Evolutionary conservation across 2,113 vertebrate genomes (phyloP).

Genomic region (Eudorcas thomsonii): DNA sequence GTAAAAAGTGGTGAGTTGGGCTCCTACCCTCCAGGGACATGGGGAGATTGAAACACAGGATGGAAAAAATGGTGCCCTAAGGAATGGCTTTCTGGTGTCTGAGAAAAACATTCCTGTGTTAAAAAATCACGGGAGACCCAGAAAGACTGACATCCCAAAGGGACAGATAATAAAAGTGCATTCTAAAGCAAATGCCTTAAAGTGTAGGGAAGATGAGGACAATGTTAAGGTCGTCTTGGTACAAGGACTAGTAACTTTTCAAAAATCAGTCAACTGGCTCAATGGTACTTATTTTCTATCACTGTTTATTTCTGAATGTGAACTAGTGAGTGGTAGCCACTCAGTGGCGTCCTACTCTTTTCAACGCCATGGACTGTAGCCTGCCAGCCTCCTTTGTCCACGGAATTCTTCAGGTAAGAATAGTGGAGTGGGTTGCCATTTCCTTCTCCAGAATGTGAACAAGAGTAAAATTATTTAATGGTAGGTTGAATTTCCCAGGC

Average conservation of each 20-base stretch:
- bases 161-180: neutral
- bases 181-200: neutral
- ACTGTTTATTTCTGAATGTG: neutral
- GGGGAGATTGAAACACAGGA: neutral
- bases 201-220: neutral
- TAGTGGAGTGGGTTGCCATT: neutral
- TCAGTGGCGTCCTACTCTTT: neutral
- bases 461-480: neutral
- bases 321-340: accelerated
- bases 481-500: neutral
- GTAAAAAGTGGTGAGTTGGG: neutral
- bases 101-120: neutral
- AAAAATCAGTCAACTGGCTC: neutral
- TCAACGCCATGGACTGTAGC: neutral
- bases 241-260: neutral
- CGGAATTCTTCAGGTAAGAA: neutral
- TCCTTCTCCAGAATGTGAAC: neutral
- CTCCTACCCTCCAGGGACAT: neutral
- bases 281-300: neutral
- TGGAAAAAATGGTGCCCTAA: neutral
- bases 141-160: neutral
- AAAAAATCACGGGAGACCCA: neutral
- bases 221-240: neutral
- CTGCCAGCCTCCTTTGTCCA: neutral
- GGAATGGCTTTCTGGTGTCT: neutral